Evolutionary conservation across 2,113 vertebrate species (phyloP).

Genomic region (Rhea pennata): DNA sequence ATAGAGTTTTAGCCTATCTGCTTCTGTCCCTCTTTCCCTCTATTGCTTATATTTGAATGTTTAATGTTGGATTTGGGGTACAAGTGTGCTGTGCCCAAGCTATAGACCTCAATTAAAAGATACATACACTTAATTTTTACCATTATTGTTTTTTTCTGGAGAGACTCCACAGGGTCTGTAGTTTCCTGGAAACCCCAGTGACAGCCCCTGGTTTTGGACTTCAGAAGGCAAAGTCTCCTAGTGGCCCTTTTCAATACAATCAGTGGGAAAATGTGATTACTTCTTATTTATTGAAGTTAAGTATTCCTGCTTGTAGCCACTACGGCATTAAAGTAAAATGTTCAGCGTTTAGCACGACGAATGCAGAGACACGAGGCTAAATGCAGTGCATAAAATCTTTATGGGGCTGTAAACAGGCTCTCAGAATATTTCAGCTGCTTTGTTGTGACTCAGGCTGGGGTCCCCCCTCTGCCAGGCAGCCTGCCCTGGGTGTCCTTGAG

Average conservation of each 20-base stretch:
- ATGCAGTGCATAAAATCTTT: constrained; percentile 63
- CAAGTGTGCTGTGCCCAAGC: background rate
- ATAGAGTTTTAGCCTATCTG: background rate
- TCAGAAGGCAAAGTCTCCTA: constrained; percentile 9
- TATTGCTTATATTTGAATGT: background rate
- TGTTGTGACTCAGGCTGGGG: constrained; percentile 1
- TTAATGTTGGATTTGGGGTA: constrained; percentile 47
- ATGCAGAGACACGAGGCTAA: constrained; percentile 51
- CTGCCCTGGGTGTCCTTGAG: background rate
- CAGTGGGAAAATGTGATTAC: constrained; percentile 56
- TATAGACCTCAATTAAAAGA: constrained; percentile 30
- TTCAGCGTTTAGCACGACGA: constrained; percentile 50
- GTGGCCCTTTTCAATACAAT: constrained; percentile 41
- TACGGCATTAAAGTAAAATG: constrained; percentile 46
- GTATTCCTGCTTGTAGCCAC: constrained; percentile 59
- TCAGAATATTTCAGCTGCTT: background rate
- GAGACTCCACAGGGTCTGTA: background rate
- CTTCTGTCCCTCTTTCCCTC: background rate
- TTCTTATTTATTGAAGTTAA: constrained; percentile 64
- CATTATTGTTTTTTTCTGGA: background rate
- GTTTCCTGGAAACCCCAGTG: background rate
- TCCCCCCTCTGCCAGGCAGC: background rate
- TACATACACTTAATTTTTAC: background rate
- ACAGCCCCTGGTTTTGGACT: background rate
- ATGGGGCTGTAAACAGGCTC: constrained; percentile 16